These are phyloP conservation scores for Pantherophis alleghaniensis DNA, from an alignment of 2,797 vertebrate genomes.

Conservation along the genomic window DNA sequence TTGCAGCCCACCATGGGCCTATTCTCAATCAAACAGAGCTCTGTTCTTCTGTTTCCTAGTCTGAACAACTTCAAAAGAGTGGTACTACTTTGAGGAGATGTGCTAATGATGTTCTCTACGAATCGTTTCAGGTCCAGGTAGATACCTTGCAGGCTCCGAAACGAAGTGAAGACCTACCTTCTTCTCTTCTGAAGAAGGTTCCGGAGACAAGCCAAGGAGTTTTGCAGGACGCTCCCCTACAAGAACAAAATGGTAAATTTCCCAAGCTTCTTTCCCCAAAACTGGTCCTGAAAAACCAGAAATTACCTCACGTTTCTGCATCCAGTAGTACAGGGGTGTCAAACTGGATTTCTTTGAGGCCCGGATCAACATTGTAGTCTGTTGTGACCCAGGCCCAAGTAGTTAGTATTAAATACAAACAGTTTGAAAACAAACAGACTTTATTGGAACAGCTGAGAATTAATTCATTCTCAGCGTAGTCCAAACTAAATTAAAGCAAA, in stretches of 20 bases:
- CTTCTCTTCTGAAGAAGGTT: slow-evolving; percentile 68
- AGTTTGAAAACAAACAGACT: no score
- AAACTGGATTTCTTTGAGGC: no score
- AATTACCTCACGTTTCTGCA: background rate
- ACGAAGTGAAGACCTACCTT: slow-evolving; percentile 64
- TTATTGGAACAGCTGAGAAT: no score
- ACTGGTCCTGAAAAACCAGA: background rate
- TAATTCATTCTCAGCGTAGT: no score
- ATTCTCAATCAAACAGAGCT: background rate
- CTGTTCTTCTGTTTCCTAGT: background rate
- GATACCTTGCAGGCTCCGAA: slow-evolving; percentile 66
- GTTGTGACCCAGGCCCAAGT: no score
- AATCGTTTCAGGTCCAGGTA: slow-evolving; percentile 65
- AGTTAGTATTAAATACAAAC: no score
- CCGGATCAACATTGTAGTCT: no score
- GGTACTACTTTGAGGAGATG: slow-evolving; percentile 1
- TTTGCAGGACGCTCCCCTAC: slow-evolving; percentile 66
- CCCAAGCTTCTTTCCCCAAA: slow-evolving; percentile 4
- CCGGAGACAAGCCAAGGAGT: slow-evolving; percentile 66
- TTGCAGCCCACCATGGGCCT: background rate
- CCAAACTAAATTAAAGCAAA: no score
- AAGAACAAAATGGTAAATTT: slow-evolving; percentile 62
- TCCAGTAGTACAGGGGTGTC: no score
- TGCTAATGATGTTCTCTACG: slow-evolving; percentile 36
- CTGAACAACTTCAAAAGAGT: background rate